phyloP scores from a whole-genome alignment of 2,888 invertebrate genomes.

The Tupiocoris notatus region DNA sequence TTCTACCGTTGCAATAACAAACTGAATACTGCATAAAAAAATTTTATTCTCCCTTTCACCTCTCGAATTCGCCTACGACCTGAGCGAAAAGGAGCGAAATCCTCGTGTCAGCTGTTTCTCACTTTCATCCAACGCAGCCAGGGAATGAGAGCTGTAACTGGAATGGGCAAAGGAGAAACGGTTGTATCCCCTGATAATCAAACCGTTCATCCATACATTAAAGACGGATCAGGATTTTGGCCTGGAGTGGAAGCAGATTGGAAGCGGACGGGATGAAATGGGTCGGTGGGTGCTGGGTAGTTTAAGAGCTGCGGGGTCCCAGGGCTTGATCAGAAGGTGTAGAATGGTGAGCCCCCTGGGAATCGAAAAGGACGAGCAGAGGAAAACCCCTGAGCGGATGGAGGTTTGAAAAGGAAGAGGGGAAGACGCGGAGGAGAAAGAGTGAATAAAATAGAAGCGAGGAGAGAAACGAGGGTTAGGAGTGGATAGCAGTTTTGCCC shows the following conservation, averaged over 20 bases:
- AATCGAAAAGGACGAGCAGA: background rate
- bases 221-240: constrained; percentile 5
- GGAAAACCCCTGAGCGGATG: background rate
- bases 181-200: constrained; percentile 24
- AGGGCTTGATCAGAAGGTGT: constrained; percentile 40
- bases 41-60: too few relatives aligned
- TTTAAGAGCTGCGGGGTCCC: constrained; percentile 20
- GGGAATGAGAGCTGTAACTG: background rate
- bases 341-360: constrained; percentile 1
- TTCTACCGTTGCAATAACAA: too few relatives aligned
- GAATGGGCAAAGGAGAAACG: background rate
- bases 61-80: too few relatives aligned
- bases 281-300: background rate
- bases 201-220: constrained; percentile 42
- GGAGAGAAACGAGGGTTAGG: background rate
- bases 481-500: background rate
- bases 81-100: too few relatives aligned
- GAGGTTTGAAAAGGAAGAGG: constrained; percentile 13
- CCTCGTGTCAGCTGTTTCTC: background rate
- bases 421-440: background rate
- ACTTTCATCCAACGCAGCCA: background rate
- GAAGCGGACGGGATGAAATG: background rate
- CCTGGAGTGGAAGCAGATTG: background rate
- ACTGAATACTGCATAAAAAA: too few relatives aligned
- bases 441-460: background rate